A percentile compares a stretch with the other conserved stretches of the same genome.
These are phyloP conservation scores for Ips typographus DNA, from an alignment of 1,140 invertebrate genomes.

Conservation along the genomic window DNA sequence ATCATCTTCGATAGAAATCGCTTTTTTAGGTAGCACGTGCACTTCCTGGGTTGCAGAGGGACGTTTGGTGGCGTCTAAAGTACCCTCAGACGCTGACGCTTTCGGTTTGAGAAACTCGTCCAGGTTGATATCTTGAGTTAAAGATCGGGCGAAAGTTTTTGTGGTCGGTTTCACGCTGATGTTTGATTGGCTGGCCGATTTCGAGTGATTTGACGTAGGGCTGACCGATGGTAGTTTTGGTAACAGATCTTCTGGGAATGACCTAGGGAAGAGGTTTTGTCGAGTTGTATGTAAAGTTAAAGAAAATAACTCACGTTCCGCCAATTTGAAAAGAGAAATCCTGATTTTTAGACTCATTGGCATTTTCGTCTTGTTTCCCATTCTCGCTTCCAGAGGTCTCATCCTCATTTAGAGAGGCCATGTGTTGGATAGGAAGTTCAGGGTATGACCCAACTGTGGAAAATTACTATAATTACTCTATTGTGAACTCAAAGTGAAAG, in stretches of 20 bases:
- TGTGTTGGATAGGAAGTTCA: conserved; percentile 19
- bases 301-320: conserved; percentile 38
- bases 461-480: not conserved
- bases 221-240: not conserved
- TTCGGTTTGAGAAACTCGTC: conserved; percentile 40
- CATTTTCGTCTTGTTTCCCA: conserved; percentile 51
- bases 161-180: conserved; percentile 29
- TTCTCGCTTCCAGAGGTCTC: conserved; percentile 53
- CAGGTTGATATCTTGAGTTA: conserved; percentile 50
- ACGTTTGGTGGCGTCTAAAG: conserved; percentile 45
- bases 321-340: conserved; percentile 51
- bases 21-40: conserved; percentile 23
- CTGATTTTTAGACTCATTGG: conserved; percentile 23
- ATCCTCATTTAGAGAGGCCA: conserved; percentile 44
- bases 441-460: conserved; percentile 15
- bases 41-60: conserved; percentile 45
- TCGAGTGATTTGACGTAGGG: conserved; percentile 21
- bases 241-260: conserved; percentile 23
- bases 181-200: conserved; percentile 37
- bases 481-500: not conserved
- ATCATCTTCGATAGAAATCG: conserved; percentile 47
- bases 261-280: conserved; percentile 6
- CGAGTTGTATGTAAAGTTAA: not conserved
- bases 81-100: conserved; percentile 56
- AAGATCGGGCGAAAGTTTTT: conserved; percentile 39